phyloP scores from a whole-genome alignment of 2,797 vertebrate species.

The Denticeps clupeoides region DNA sequence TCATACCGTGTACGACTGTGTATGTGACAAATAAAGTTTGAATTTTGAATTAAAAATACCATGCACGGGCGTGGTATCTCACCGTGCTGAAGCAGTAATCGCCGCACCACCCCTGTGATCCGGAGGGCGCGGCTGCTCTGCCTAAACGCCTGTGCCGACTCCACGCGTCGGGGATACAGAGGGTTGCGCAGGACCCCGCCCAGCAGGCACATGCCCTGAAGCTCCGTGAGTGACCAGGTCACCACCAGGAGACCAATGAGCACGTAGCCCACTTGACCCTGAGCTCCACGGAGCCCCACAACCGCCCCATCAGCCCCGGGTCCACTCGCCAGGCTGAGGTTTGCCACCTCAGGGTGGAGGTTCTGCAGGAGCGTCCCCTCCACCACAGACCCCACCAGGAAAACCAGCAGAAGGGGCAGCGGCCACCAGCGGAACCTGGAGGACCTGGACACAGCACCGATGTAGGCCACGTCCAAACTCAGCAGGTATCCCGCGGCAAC shows the following conservation, averaged over 20 bases:
- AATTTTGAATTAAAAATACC: too few species aligned
- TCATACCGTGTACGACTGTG: too few species aligned
- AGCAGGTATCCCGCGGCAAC: slow-evolving; percentile 82
- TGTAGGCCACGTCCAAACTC: slow-evolving; percentile 83
- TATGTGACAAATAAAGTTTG: too few species aligned
- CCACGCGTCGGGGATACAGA: slow-evolving; percentile 80
- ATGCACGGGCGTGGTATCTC: too few species aligned
- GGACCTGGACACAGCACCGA: slow-evolving; percentile 48
- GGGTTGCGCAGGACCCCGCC: slow-evolving; percentile 87
- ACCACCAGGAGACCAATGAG: slow-evolving; percentile 67
- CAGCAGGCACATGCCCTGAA: slow-evolving; percentile 80
- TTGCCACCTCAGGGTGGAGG: slow-evolving; percentile 43
- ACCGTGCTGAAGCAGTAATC: slow-evolving; percentile 85
- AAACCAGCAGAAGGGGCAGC: slow-evolving; percentile 58
- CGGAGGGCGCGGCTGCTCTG: slow-evolving; percentile 70
- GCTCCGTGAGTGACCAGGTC: slow-evolving; percentile 74
- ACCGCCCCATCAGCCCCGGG: slow-evolving; percentile 1
- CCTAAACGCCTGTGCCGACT: slow-evolving; percentile 71
- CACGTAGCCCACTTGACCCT: slow-evolving; percentile 70
- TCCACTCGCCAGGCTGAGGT: slow-evolving; percentile 6
- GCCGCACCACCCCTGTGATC: slow-evolving; percentile 69
- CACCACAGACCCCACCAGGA: slow-evolving; percentile 63
- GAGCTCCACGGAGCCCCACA: slow-evolving; percentile 42
- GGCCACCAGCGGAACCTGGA: slow-evolving; percentile 66
- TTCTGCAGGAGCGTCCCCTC: slow-evolving; percentile 78